Evolutionary conservation across 2,888 invertebrate species (phyloP).

Genomic region (Acronicta leporina): DNA sequence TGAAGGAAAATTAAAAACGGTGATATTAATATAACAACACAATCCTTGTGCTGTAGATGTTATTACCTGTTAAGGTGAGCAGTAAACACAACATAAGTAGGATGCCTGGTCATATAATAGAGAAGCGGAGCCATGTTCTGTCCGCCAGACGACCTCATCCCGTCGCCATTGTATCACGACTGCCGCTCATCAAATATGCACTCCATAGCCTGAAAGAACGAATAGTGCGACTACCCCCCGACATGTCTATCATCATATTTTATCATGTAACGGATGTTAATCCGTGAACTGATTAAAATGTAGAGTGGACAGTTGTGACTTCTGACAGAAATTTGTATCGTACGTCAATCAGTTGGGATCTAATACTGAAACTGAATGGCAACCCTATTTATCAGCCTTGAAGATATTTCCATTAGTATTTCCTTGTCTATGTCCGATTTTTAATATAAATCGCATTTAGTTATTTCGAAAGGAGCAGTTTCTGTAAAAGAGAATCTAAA

Average conservation of each 20-base stretch:
- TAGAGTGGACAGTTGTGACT: background rate
- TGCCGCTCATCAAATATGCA: slow-evolving; percentile 86
- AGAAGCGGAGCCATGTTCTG: slow-evolving; percentile 68
- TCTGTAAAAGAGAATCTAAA: too few species aligned
- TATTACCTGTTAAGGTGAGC: slow-evolving; percentile 35
- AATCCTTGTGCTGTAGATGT: too few species aligned
- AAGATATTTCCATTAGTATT: too few species aligned
- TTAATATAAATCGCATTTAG: too few species aligned
- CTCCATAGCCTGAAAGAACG: slow-evolving; percentile 80
- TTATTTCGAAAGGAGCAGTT: too few species aligned
- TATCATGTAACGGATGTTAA: slow-evolving; percentile 13
- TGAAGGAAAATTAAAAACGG: background rate
- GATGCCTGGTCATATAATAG: slow-evolving; percentile 55
- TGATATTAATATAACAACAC: background rate
- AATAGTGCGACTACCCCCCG: slow-evolving; percentile 57
- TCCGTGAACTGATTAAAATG: background rate
- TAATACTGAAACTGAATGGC: too few species aligned
- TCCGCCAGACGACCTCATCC: slow-evolving; percentile 84
- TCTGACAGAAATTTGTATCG: background rate
- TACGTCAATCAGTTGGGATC: too few species aligned
- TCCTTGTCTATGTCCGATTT: too few species aligned
- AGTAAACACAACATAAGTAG: slow-evolving; percentile 40
- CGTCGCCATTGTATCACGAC: slow-evolving; percentile 82
- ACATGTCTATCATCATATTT: slow-evolving; percentile 24
- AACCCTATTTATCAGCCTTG: too few species aligned